Evolutionary conservation across 2,797 vertebrate species (phyloP), one percentile per base, ranked within the genome.

Genomic region (Aldrovandia affinis): DNA sequence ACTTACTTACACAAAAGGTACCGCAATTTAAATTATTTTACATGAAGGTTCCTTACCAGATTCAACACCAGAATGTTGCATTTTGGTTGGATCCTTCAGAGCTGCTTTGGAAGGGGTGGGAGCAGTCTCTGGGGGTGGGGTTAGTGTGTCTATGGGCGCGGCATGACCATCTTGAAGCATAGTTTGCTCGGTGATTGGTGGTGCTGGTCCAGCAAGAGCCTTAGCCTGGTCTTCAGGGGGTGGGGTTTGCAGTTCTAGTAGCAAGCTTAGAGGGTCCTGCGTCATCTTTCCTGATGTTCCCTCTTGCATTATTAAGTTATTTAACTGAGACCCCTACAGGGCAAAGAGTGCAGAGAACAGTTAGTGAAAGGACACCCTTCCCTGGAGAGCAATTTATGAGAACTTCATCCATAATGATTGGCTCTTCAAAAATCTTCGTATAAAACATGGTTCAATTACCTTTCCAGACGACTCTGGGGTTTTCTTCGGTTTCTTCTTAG

Each of bases 401-500:
- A 15, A 10, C 0, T 65, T 30, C 28, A 30, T 28, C 14, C 63
- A 15, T 5, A 9, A 2, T 10, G 28, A 33, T 65, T 33, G 8
- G 57, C 57, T n/a, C 57, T 7, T 30, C 7, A 70, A 39, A 70
- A 3, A 15, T 36, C 14, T 39, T 73, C 39, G 47, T 18, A 28
- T 10, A 79, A 30, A 68, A 44, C 75, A 83, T 86, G 88, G 86
- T 55, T 12, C 59, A 68, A 59, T 88, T 92, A 96, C 95, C 94
- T 95, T 95, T 86, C 88, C 92, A 83, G 89, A 86, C 3, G 92
- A 90, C 87, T 96, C 96, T 81, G 96, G 94, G 87, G 93, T 92
- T 90, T 96, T 99, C 93, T 95, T 98, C 88, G 91, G 93, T 89
- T 97, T 99, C 94, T 98, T 99, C 94, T 96, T 98, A 7, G 95